Evolutionary conservation across 2,797 vertebrate species (phyloP).

Genomic region (Alcedo atthis): DNA sequence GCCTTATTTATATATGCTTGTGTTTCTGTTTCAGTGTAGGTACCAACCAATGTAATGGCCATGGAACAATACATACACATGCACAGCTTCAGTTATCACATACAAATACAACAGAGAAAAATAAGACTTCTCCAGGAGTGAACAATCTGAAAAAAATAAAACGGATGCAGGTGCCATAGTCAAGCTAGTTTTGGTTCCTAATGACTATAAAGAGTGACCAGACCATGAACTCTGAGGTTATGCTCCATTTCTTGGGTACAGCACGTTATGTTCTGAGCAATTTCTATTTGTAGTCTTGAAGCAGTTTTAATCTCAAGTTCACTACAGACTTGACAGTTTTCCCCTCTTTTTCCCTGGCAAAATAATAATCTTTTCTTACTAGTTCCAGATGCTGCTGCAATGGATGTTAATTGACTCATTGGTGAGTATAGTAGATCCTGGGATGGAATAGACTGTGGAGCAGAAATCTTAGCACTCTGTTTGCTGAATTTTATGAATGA

Average conservation of each 20-base stretch:
- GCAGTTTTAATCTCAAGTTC: slow-evolving; percentile 39
- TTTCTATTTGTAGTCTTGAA: slow-evolving; percentile 69
- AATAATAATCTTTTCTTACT: slow-evolving; percentile 11
- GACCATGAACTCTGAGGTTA: slow-evolving; percentile 72
- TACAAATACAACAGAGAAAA: background rate
- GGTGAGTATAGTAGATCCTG: background rate
- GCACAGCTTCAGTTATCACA: background rate
- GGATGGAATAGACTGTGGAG: background rate
- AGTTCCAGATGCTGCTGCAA: background rate
- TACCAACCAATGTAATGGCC: background rate
- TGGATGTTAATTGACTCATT: background rate
- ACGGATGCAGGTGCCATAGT: slow-evolving; percentile 75
- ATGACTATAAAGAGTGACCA: slow-evolving; percentile 72
- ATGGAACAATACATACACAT: background rate
- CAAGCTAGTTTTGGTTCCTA: slow-evolving; percentile 73
- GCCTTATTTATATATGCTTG: background rate
- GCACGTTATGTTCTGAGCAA: slow-evolving; percentile 67
- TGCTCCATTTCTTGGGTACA: slow-evolving; percentile 58
- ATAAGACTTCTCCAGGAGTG: slow-evolving; percentile 22
- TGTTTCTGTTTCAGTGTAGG: background rate
- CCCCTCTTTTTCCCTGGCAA: background rate
- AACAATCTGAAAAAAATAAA: slow-evolving; percentile 54
- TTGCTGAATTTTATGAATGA: background rate
- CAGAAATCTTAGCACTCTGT: background rate
- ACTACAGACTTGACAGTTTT: slow-evolving; percentile 18